These are phyloP conservation scores for Enhydra lutris DNA, from an alignment of 2,113 vertebrate genomes.

Conservation along the genomic window DNA sequence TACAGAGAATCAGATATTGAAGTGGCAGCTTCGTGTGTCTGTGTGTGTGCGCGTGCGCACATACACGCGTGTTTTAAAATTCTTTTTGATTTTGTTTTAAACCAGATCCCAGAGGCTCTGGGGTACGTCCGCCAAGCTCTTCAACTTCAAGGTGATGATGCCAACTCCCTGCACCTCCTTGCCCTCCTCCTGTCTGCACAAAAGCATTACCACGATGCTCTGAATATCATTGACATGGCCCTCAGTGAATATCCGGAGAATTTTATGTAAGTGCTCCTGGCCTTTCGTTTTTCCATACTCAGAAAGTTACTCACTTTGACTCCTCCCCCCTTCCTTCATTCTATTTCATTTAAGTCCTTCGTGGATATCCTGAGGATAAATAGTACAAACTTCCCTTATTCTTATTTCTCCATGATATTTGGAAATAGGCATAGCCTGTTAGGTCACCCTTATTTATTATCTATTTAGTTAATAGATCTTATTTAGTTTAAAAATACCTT, in stretches of 20 bases:
- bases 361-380: not conserved
- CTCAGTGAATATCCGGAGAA: constrained; percentile 98
- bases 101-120: constrained; percentile 96
- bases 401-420: not conserved
- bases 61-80: constrained; percentile 6
- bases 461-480: too few relatives aligned
- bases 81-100: constrained; percentile 50
- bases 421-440: not conserved
- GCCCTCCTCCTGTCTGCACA: constrained; percentile 96
- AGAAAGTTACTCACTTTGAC: not conserved
- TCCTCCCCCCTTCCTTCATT: not conserved
- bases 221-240: constrained; percentile 99
- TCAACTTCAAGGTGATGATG: constrained; percentile 97
- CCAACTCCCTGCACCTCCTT: constrained; percentile 96
- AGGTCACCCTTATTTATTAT: not conserved
- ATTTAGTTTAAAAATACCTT: not conserved
- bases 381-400: not conserved
- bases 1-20: not conserved
- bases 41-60: rapidly evolving
- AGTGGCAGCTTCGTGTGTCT: not conserved
- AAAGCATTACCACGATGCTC: constrained; percentile 97
- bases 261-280: constrained; percentile 90
- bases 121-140: constrained; percentile 97
- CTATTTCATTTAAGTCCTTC: not conserved
- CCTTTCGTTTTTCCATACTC: not conserved